Evolutionary conservation across 2,888 invertebrate species (phyloP), one percentile per base, ranked within the genome.

Genomic region (Drosophila falleni): DNA sequence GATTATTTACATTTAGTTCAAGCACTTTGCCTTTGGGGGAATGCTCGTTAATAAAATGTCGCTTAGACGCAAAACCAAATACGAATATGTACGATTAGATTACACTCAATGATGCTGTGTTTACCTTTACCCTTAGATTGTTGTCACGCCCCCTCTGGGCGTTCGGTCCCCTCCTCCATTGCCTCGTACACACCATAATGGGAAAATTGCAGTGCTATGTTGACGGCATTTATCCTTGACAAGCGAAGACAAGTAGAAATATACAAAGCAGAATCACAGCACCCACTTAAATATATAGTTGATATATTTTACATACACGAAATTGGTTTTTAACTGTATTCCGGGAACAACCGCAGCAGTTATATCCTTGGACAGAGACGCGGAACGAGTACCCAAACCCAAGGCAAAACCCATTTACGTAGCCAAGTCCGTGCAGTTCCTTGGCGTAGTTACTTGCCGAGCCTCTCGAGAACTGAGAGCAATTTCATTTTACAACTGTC

Each of bases 221-320:
- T 66, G 50, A 76, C 59, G 77, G 71, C 79, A 83, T 83, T 87
- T 81, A 71, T 79, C 64, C 77, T 41, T 79, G 87, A 84, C 84
- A 87, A 66, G 87, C 87, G 84, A 33, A 77, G 79, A 84, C 81
- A 83, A 81, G 77, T 71, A 63, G 50, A 51, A 59, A 53, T 55
- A 69, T 51, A 62, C 61, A 63, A 74, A 68, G 59, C 65, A 63
- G 46, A 71, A 81, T 78, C 68, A 71, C 61, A 75, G 60, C 78
- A 87, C 63, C 75, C 87, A 84, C 85, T 84, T 84, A 87, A 87
- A 87, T 84, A 76, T 80, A 87, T 87, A 85, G 87, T 87, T 87
- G 79, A 84, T 80, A 84, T 82, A 87, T 84, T 85, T 84, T 76
- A 83, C 88, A 86, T 88, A 86, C 88, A 86, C 81, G 87, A 88